Conservation (phyloP, 2,113 vertebrate genomes). For the Progne subis region DNA sequence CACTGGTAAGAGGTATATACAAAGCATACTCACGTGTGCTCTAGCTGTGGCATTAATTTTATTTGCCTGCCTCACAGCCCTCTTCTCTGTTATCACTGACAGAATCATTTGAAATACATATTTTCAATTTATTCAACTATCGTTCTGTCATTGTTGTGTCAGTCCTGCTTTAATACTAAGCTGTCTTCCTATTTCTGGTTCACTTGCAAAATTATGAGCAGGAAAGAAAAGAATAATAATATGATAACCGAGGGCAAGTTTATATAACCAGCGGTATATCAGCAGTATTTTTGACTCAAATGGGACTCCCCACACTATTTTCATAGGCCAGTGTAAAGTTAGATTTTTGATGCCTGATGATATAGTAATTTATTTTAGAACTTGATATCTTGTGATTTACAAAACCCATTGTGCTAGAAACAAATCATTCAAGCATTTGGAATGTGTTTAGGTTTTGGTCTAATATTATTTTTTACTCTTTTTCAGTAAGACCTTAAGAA, state of each 20-base stretch:
- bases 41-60: not conserved
- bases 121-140: not conserved
- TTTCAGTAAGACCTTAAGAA: not conserved
- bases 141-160: not conserved
- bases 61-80: not conserved
- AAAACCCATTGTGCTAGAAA: not conserved
- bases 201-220: not conserved
- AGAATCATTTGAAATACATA: not conserved
- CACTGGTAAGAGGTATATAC: not conserved
- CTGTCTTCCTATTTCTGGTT: not conserved
- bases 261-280: constrained; percentile 10
- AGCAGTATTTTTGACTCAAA: not conserved
- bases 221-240: constrained; percentile 45
- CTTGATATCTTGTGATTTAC: constrained; percentile 28
- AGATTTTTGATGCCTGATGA: constrained; percentile 36
- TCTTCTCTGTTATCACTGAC: not conserved
- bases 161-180: not conserved
- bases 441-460: not conserved
- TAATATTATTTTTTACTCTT: not conserved
- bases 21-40: not conserved
- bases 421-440: constrained; percentile 4
- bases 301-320: not conserved
- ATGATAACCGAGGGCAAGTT: constrained; percentile 18
- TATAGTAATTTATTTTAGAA: constrained; percentile 34
- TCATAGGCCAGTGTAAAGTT: not conserved